phyloP scores from a whole-genome alignment of 64 coral and sea anemone genomes.

The Hydrozoanthus tunicans region DNA sequence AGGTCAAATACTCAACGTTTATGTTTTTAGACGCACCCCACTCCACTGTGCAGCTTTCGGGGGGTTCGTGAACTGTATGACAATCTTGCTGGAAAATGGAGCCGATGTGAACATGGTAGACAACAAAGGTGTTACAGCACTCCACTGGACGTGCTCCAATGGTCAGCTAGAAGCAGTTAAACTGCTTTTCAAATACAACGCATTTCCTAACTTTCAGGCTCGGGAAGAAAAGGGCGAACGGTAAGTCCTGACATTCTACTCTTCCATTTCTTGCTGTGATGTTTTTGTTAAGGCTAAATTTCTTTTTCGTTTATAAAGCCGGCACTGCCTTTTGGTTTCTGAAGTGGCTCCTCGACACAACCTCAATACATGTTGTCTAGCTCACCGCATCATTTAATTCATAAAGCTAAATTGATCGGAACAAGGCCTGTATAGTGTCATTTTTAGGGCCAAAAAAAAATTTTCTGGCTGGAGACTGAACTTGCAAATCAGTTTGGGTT shows the following conservation, averaged over 20 bases:
- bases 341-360: too few species aligned
- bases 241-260: slow-evolving; percentile 18
- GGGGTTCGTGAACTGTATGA: slow-evolving; percentile 82
- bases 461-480: too few species aligned
- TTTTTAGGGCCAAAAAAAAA: too few species aligned
- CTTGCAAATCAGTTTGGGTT: too few species aligned
- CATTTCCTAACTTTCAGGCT: slow-evolving; percentile 75
- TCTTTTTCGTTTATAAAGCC: too few species aligned
- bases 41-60: slow-evolving; percentile 94
- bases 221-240: slow-evolving; percentile 62
- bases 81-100: slow-evolving; percentile 75
- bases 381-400: too few species aligned
- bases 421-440: too few species aligned
- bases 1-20: not conserved
- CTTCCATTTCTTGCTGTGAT: too few species aligned
- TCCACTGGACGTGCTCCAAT: slow-evolving; percentile 83
- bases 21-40: slow-evolving; percentile 68
- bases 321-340: too few species aligned
- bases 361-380: too few species aligned
- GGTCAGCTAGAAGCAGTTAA: slow-evolving; percentile 91
- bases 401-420: too few species aligned
- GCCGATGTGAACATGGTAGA: slow-evolving; percentile 79
- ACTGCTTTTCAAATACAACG: slow-evolving; percentile 75
- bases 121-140: slow-evolving; percentile 74
- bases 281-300: too few species aligned